phyloP scores from a whole-genome alignment of 2,113 vertebrate species.

The Bolborhynchus lineola region DNA sequence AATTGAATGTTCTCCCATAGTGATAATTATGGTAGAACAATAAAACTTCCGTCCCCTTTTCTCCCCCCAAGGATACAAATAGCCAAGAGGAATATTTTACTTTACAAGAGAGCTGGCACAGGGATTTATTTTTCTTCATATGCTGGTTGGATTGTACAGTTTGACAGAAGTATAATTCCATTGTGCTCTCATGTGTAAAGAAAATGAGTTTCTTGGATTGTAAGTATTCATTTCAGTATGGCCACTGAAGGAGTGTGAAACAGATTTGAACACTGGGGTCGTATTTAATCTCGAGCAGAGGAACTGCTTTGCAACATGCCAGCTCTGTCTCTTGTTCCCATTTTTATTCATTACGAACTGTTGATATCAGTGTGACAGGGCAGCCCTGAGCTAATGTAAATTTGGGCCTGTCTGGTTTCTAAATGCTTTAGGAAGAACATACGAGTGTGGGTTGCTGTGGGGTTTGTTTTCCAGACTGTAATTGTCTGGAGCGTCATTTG shows the following conservation, averaged over 20 bases:
- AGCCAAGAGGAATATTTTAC: background rate
- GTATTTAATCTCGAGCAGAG: background rate
- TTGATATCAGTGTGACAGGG: background rate
- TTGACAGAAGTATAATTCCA: background rate
- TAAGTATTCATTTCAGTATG: accelerated
- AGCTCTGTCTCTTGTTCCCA: background rate
- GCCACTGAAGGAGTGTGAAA: background rate
- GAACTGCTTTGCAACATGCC: background rate
- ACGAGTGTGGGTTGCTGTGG: accelerated
- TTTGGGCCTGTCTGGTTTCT: background rate
- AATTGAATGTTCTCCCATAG: background rate
- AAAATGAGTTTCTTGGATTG: background rate
- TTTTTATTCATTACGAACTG: background rate
- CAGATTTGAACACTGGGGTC: background rate
- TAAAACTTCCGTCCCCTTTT: background rate
- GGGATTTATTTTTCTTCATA: background rate
- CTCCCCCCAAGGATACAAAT: background rate
- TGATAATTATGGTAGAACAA: background rate
- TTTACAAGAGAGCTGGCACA: background rate
- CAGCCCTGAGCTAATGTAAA: background rate
- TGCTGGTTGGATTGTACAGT: background rate
- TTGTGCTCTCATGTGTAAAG: background rate
- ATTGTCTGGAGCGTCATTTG: background rate
- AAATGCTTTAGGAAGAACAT: background rate
- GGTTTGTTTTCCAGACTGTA: background rate